Base-by-base conservation (phyloP, 2,888 invertebrate genomes). In the Sesia apiformis region DNA sequence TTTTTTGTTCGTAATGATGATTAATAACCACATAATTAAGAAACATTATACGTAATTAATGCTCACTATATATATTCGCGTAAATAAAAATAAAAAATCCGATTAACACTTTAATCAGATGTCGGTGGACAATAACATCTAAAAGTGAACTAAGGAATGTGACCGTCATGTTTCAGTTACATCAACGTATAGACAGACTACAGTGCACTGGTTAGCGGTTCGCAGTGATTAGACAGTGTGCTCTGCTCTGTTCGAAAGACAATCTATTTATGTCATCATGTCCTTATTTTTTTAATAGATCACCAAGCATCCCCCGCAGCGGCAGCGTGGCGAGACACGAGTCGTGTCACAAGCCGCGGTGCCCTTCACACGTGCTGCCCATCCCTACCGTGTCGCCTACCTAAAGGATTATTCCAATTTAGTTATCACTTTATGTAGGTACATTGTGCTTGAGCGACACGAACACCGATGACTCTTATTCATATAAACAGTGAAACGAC, bases 221-320 rank as follows among this genome's bases (percentile, higher is more conserved):
- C 66, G 65, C 61, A 68, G 63, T 75, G 74, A 79, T 83, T 76
- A 72, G 67, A 74, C 64, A 65, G 67, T 70, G 71, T 75, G 69
- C 65, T 75, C 70, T 76, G 67, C 66, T 69, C 67, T 66, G 65
- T 74, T 77, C 72, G 70, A 81, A 81, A 83, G 74, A 76, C 76
- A 72, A 79, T 89, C 89, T 89, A 89, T 89, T 89, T 88, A 72
- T 86, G 88, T 86, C 87, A 82, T 82, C 78, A 84, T 84, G 86
- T 88, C 85, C 84, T 89, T 87, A 86, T 87, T 87, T 89, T 78
- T 87, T 87, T 87, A 82, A 88, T 89, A 89, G 89, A 89, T 85
- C 83, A 74, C 72, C 69, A 76, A 85, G 75, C 88, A 87, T 87
- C 89, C 89, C 89, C 88, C 88, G 86, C 87, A 74, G 74, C 78